Evolutionary conservation across 1,140 invertebrate genomes (phyloP), one percentile per base, ranked within the genome.

Genomic region (Drosophila seguyi): DNA sequence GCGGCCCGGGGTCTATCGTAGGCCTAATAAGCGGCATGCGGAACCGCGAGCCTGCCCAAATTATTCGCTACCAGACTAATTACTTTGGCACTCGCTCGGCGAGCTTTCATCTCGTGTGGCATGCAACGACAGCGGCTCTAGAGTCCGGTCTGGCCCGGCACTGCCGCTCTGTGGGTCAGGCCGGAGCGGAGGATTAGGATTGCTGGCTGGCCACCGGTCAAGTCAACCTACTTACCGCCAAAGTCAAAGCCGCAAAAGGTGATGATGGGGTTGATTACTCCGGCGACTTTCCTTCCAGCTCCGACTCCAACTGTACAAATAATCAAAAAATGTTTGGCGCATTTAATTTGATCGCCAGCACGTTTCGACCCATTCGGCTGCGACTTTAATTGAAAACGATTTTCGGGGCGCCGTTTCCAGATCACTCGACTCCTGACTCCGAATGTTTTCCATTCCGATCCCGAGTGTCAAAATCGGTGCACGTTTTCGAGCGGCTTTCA

Each of bases 321-420:
- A 87, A 87, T 87, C 84, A 87, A 88, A 88, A 87, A 75, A 74
- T 77, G 87, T 87, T 77, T 72, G 84, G 75, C 61, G 80, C 71
- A 90, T 81, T 87, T 90, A 90, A 87, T 87, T 87, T 90, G 84
- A 88, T 87, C 75, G 87, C 66, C 80, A 84, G 85, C 84, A 87
- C 84, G 84, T 87, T 87, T 85, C 74, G 73, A 55, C 50, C 65
- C 36, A 60, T 77, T 68, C 58, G 59, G 67, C 56, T 45, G 42
- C 48, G 72, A 52, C 80, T 84, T 87, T 87, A 87, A 88, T 87
- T 90, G 84, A 87, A 87, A 87, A 77, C 84, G 76, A 84, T 88
- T 87, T 88, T 87, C 76, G 84, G 67, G 56, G 77, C 69, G 63
- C 79, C 75, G 60, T 75, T 82, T 77, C 53, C 25, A 79, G 76